A percentile compares a stretch with the other conserved stretches of the same genome.
Evolutionary conservation across 1,140 invertebrate genomes (phyloP).

Genomic region (Bombus vancouverensis): DNA sequence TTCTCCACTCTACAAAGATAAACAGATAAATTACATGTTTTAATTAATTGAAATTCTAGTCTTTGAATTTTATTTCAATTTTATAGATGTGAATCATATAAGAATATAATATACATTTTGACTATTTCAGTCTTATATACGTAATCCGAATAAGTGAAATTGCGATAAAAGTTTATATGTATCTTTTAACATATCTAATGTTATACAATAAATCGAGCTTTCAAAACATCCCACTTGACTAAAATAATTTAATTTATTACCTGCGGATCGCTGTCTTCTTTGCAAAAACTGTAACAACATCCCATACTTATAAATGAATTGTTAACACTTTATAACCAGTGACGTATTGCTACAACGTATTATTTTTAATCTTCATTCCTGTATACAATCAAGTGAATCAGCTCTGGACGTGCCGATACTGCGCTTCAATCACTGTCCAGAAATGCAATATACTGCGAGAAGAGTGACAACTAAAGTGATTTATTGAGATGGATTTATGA

Average conservation of each 20-base stretch:
- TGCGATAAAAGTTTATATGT: slow-evolving; percentile 24
- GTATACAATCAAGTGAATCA: slow-evolving; percentile 64
- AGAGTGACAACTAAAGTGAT: too few species aligned
- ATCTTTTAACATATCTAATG: slow-evolving; percentile 31
- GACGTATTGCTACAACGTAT: slow-evolving; percentile 36
- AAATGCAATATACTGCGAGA: slow-evolving; percentile 35
- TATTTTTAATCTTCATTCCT: slow-evolving; percentile 51
- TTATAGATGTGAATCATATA: too few species aligned
- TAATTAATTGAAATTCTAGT: not conserved
- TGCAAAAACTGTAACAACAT: slow-evolving; percentile 84
- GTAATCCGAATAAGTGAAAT: slow-evolving; percentile 3
- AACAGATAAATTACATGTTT: not conserved
- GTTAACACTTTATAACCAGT: not conserved
- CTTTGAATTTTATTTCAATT: not conserved
- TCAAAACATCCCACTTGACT: slow-evolving; percentile 27
- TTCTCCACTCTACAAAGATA: slow-evolving; percentile 83
- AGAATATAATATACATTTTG: not conserved
- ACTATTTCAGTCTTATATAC: not conserved
- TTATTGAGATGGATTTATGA: too few species aligned
- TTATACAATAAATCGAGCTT: slow-evolving; percentile 36
- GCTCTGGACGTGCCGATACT: slow-evolving; percentile 30
- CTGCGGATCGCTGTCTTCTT: slow-evolving; percentile 84
- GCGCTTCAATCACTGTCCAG: slow-evolving; percentile 5
- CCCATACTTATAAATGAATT: slow-evolving; percentile 71
- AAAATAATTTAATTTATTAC: slow-evolving; percentile 71